Conservation (phyloP, 2,888 invertebrate genomes). For the Boloria selene region DNA sequence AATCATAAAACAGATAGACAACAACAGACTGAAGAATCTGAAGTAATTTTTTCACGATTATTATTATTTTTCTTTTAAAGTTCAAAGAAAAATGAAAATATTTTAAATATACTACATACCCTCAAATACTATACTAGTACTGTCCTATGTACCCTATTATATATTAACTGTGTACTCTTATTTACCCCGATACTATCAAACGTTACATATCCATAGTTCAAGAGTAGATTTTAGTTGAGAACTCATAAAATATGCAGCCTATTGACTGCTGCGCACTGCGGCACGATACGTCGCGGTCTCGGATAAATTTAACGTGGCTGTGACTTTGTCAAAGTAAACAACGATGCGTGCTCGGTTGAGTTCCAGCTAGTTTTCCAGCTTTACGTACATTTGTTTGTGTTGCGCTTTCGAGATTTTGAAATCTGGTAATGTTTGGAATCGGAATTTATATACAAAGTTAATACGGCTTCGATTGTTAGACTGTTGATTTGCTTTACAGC, state of each 20-base stretch:
- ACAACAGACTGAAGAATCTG: too few relatives aligned
- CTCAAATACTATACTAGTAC: not conserved
- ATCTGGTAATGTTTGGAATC: constrained; percentile 42
- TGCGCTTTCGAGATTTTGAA: constrained; percentile 52
- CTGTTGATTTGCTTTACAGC: constrained; percentile 2
- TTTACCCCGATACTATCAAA: constrained; percentile 30
- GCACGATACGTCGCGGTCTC: constrained; percentile 55
- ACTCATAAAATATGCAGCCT: constrained; percentile 77
- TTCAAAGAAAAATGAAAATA: too few relatives aligned
- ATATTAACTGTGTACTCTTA: not conserved
- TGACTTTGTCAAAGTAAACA: constrained; percentile 70
- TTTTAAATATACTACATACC: too few relatives aligned
- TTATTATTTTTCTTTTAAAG: too few relatives aligned
- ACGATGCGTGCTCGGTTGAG: constrained; percentile 53
- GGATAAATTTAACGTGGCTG: constrained; percentile 56
- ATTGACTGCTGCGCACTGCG: constrained; percentile 72
- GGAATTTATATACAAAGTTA: constrained; percentile 33
- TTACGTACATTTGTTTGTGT: constrained; percentile 50
- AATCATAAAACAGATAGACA: too few relatives aligned
- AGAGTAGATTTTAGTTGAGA: constrained; percentile 51
- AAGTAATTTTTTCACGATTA: too few relatives aligned
- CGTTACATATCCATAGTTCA: constrained; percentile 25
- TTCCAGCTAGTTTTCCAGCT: constrained; percentile 56
- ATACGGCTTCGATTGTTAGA: constrained; percentile 21
- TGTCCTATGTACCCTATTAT: too few relatives aligned